Evolutionary conservation across 2,113 vertebrate genomes (phyloP), one percentile per base, ranked within the genome.

Genomic region (Dryoscopus gambensis): DNA sequence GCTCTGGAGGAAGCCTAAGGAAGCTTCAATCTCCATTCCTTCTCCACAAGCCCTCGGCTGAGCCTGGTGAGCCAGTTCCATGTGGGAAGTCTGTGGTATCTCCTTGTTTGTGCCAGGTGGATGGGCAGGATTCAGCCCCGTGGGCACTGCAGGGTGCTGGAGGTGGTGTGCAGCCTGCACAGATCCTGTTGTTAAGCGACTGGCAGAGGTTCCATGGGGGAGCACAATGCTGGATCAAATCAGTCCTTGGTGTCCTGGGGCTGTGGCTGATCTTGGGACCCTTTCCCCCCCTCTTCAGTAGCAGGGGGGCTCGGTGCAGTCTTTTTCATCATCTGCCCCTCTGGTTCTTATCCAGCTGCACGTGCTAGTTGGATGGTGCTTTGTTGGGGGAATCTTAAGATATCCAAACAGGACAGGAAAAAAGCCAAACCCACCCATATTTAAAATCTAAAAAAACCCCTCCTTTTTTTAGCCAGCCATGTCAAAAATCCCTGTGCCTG

Each of bases 151-250:
- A 10, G 15, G 56, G 40, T 1, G 6, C 50, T 0, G 7, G 25
- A 60, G 42, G 25, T 27, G 76, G 1, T 22, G 10, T 2, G 1
- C 8, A 11, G 39, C 49, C 79, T 14, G 84, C 62, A 39, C 2
- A 1, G 22, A 11, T 55, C 60, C 30, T 35, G 4, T 5, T 52
- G 31, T 16, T 3, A n/a, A 52, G 25, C 0, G 0, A 16, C 24
- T 5, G 42, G 22, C 7, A n/a, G 33, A 9, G 0, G 4, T 44
- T 86, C 50, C 24, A 2, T 5, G 46, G 40, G 35, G 57, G 49
- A 57, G 40, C 9, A 39, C 11, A 10, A 7, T 0, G 3, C 76
- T 21, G 31, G 13, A 62, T 65, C 71, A 46, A 59, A 21, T 33
- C 69, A 19, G 13, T 68, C 70, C 28, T n/a, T 11, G 30, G 20